Conservation (phyloP, 1,140 invertebrate genomes). For the Diachasmimorpha longicaudata region DNA sequence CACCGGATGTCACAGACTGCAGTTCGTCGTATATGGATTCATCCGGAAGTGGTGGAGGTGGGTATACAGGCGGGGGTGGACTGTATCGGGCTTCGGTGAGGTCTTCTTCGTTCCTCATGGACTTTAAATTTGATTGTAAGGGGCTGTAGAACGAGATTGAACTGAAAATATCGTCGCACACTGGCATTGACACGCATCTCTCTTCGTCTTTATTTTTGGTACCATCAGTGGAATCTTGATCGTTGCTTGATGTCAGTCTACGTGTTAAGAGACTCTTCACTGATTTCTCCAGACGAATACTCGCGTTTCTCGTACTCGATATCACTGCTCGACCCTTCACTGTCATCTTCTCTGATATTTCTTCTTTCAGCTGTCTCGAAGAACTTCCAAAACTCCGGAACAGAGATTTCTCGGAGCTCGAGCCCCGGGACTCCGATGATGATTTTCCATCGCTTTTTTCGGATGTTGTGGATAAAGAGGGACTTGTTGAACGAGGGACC, state of each 20-base stretch:
- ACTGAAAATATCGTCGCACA: constrained; percentile 56
- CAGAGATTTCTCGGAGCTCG: constrained; percentile 44
- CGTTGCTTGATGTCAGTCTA: constrained; percentile 40
- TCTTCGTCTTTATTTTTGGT: constrained; percentile 23
- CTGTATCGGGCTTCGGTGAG: constrained; percentile 47
- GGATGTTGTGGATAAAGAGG: constrained; percentile 49
- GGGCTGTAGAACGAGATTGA: constrained; percentile 62
- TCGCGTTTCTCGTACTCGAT: constrained; percentile 61
- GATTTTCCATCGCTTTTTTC: constrained; percentile 49
- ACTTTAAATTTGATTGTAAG: constrained; percentile 46
- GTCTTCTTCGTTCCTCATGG: constrained; percentile 50
- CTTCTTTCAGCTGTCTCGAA: constrained; percentile 61
- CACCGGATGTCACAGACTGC: constrained; percentile 57
- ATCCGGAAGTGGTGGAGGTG: constrained; percentile 67
- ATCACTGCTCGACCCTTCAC: constrained; percentile 62
- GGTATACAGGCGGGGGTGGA: constrained; percentile 65
- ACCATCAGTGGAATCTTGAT: constrained; percentile 34
- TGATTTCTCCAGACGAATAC: constrained; percentile 56
- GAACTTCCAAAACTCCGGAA: constrained; percentile 53
- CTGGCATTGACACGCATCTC: constrained; percentile 54
- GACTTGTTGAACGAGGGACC: constrained; percentile 31
- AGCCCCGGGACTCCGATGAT: constrained; percentile 20
- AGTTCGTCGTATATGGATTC: constrained; percentile 67
- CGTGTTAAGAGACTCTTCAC: constrained; percentile 52
- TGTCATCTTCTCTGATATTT: constrained; percentile 61